Conservation (phyloP, 2,113 vertebrate genomes). For the Probosciger aterrimus region DNA sequence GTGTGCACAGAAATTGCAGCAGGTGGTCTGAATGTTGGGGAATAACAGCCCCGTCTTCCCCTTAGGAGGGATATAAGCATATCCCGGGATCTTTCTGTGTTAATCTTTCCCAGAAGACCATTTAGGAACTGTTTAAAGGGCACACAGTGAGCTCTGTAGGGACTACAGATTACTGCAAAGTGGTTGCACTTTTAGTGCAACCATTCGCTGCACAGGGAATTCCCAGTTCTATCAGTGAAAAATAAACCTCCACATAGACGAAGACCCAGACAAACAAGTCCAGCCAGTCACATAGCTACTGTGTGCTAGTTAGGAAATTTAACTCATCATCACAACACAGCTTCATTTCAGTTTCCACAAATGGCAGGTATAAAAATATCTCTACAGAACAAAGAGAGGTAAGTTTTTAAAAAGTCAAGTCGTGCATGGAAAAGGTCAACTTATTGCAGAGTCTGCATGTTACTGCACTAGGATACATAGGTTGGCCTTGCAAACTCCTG, state of each 20-base stretch:
- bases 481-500: background rate
- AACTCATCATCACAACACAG: background rate
- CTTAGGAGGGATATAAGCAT: background rate
- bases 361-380: background rate
- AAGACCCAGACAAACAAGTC: background rate
- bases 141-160: background rate
- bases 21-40: background rate
- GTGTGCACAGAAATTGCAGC: background rate
- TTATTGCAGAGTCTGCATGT: background rate
- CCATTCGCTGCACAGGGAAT: background rate
- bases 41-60: background rate
- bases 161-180: background rate
- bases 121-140: background rate
- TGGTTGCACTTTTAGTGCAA: too few relatives aligned
- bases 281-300: background rate
- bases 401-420: background rate
- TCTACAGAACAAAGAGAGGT: background rate
- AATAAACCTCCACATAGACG: fast-evolving
- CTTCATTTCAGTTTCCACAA: background rate
- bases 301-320: background rate
- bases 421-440: background rate
- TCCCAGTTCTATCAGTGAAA: background rate
- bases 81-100: background rate
- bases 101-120: background rate
- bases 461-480: background rate